Evolutionary conservation across 2,113 vertebrate genomes (phyloP).

Genomic region (Alosa alosa): DNA sequence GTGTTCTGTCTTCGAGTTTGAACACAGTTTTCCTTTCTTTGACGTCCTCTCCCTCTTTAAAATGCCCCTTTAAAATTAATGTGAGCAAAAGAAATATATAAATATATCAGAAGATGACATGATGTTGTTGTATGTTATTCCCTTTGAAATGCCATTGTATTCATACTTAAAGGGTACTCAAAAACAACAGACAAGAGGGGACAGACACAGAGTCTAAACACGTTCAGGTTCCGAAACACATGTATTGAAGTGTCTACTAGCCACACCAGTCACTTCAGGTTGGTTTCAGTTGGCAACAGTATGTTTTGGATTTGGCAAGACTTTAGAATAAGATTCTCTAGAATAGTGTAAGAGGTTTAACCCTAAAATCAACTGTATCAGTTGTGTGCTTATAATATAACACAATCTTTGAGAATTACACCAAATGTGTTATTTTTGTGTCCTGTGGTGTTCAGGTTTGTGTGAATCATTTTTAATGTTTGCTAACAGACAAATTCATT

Average conservation of each 20-base stretch:
- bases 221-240: constrained; percentile 52
- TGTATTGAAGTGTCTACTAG: constrained; percentile 34
- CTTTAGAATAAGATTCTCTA: background rate
- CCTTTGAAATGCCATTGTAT: constrained; percentile 73
- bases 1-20: constrained; percentile 39
- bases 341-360: background rate
- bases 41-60: constrained; percentile 57
- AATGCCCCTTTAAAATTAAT: constrained; percentile 69
- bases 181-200: constrained; percentile 44
- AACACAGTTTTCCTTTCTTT: constrained; percentile 57
- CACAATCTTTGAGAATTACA: no score
- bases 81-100: constrained; percentile 58
- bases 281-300: background rate
- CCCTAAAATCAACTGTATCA: no score
- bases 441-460: no score
- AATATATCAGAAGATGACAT: constrained; percentile 67
- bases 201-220: constrained; percentile 29
- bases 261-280: constrained; percentile 24
- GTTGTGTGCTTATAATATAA: no score
- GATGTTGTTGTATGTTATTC: constrained; percentile 73
- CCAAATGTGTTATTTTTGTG: no score
- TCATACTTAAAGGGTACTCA: constrained; percentile 58
- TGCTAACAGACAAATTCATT: no score
- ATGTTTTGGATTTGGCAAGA: background rate
- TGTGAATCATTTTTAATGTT: no score